phyloP scores from a whole-genome alignment of 2,797 vertebrate genomes.

The Rhinichthys osculus region DNA sequence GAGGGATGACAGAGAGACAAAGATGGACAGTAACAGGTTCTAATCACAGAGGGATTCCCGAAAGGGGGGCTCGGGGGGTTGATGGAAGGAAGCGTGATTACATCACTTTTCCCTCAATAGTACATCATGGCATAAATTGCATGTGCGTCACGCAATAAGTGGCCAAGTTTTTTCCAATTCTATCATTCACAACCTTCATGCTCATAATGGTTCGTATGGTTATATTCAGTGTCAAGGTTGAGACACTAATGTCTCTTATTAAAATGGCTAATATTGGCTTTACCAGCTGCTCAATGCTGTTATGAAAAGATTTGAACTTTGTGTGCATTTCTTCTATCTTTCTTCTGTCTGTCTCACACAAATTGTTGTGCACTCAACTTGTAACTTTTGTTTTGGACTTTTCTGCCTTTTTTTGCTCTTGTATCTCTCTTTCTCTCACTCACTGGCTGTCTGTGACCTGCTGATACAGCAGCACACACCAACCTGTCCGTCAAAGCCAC shows the following conservation, averaged over 20 bases:
- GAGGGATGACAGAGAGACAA: conserved; percentile 27
- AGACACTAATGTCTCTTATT: neutral
- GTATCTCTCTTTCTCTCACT: conserved; percentile 13
- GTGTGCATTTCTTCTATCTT: conserved; percentile 32
- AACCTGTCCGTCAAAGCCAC: conserved; percentile 79
- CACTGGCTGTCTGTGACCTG: conserved; percentile 70
- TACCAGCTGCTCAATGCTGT: conserved; percentile 55
- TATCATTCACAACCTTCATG: conserved; percentile 31
- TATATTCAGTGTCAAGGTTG: conserved; percentile 25
- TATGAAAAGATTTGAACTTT: conserved; percentile 64
- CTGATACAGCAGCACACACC: conserved; percentile 81
- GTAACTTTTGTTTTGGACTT: conserved; percentile 32
- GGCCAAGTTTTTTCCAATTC: neutral
- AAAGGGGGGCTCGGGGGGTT: conserved; percentile 65
- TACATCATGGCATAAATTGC: conserved; percentile 61
- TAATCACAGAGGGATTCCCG: conserved; percentile 80
- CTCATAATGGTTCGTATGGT: neutral
- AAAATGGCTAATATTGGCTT: conserved; percentile 41
- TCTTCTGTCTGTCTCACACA: conserved; percentile 35
- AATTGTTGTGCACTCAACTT: neutral
- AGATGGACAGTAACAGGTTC: conserved; percentile 79
- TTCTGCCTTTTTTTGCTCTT: conserved; percentile 31
- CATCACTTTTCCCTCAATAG: conserved; percentile 77
- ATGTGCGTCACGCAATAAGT: conserved; percentile 29
- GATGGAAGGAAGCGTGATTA: conserved; percentile 67